A percentile compares a stretch with the other conserved stretches of the same genome.
These are phyloP conservation scores for Panzeria rudis DNA, from an alignment of 2,888 invertebrate genomes.

Conservation along the genomic window DNA sequence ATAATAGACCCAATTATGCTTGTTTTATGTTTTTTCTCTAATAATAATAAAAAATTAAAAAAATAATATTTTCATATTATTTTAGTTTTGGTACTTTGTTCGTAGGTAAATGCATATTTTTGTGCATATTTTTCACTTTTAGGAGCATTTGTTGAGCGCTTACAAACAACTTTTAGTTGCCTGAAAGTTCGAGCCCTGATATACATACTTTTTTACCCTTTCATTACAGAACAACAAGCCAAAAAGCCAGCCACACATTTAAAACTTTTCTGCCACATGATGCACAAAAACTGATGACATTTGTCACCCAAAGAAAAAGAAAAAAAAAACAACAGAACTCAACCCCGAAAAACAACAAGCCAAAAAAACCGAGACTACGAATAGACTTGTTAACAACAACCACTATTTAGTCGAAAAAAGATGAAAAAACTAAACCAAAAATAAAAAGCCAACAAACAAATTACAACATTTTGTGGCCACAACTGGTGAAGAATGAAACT, in stretches of 20 bases:
- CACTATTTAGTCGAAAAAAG: conserved; percentile 54
- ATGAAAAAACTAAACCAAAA: neutral
- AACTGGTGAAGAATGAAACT: conserved; percentile 62
- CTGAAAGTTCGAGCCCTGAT: too few species aligned
- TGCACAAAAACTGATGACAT: conserved; percentile 65
- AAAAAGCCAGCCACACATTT: conserved; percentile 27
- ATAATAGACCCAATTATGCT: too few species aligned
- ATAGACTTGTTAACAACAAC: conserved; percentile 66
- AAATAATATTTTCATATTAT: too few species aligned
- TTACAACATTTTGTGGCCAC: conserved; percentile 70
- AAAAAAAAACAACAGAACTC: conserved; percentile 5
- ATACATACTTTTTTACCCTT: neutral
- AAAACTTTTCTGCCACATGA: conserved; percentile 64
- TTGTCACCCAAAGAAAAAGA: conserved; percentile 43
- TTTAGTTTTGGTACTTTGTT: too few species aligned
- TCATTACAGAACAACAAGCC: conserved; percentile 31
- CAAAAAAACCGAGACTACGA: conserved; percentile 57
- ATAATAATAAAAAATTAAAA: too few species aligned
- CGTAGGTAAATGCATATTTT: too few species aligned
- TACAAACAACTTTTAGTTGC: too few species aligned
- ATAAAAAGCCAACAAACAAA: conserved; percentile 49
- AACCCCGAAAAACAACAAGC: conserved; percentile 31
- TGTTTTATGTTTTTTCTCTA: too few species aligned
- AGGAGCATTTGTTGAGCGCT: too few species aligned
- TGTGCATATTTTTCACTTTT: too few species aligned